Evolutionary conservation across 2,888 invertebrate species (phyloP), one percentile per base, ranked within the genome.

Genomic region (Tetragonisca angustula): DNA sequence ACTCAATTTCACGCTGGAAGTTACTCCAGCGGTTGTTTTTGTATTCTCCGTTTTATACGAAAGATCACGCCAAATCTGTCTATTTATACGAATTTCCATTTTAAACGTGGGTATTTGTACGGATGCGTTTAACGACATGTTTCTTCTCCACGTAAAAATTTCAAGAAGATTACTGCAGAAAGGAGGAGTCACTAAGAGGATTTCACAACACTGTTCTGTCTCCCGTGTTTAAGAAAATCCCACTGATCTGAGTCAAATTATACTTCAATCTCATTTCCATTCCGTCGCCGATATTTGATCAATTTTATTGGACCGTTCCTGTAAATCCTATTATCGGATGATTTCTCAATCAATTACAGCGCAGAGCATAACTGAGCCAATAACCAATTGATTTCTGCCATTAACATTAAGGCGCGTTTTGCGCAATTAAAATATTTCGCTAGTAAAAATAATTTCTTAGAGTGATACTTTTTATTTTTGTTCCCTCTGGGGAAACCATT

Each of bases 1-100:
- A 79, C 69, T 72, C 64, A 67, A 78, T 84, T 75, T 84, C 62
- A 52, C 62, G 27, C 68, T 32, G 36, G 27, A 32, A 43, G 27
- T 61, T 81, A 69, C 21, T n/a, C n/a, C 36, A 6, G 43, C 32
- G 32, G 11, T 27, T 32, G 19, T 32, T 9, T 27, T 2, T 19
- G 17, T 17, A 27, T 24, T 27, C 4, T 17, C 27, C 61, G 2
- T 27, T 61, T 43, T 17, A 0, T 27, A 19, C 61, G 27, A 6
- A 61, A 61, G 3, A 17, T 27, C 6, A 17, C 4, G 1, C 9
- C 43, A 9, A 43, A 11, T 43, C 43, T 43, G 9, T 9, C 9
- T 43, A 43, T 43, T 43, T 43, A 43, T 43, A 43, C 43, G 43
- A 43, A 43, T 9, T 9, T 11, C 43, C 43, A 2, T 43, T 43